These are phyloP conservation scores for Eulithis testata DNA, from an alignment of 2,888 invertebrate species.

Conservation along the genomic window DNA sequence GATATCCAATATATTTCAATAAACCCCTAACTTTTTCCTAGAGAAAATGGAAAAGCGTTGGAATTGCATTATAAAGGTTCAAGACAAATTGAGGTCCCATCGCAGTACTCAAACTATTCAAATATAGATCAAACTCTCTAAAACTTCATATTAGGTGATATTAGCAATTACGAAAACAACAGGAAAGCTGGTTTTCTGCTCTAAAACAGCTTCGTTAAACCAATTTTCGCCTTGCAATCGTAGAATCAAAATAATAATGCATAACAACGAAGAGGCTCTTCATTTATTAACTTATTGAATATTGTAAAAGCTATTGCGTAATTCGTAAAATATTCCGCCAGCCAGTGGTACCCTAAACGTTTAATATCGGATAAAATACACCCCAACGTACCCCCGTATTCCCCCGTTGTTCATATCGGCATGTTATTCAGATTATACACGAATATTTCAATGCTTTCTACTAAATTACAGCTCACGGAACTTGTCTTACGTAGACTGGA, in stretches of 20 bases:
- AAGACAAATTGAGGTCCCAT: slow-evolving; percentile 68
- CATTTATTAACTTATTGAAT: slow-evolving; percentile 74
- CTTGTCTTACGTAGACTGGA: slow-evolving; percentile 65
- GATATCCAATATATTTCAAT: slow-evolving; percentile 84
- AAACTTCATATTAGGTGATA: too few species aligned
- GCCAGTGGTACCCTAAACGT: slow-evolving; percentile 75
- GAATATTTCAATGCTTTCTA: slow-evolving; percentile 85
- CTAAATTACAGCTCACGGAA: slow-evolving; percentile 83
- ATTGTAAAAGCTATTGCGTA: slow-evolving; percentile 74
- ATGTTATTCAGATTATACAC: slow-evolving; percentile 85
- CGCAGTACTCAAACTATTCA: slow-evolving; percentile 50
- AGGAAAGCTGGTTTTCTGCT: slow-evolving; percentile 2
- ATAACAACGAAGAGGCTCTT: slow-evolving; percentile 41
- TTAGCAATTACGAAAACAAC: not conserved
- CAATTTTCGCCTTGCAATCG: slow-evolving; percentile 18
- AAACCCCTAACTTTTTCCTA: slow-evolving; percentile 73
- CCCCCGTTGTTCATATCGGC: slow-evolving; percentile 84
- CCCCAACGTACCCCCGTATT: slow-evolving; percentile 75
- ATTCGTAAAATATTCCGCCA: slow-evolving; percentile 79
- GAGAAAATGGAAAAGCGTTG: slow-evolving; percentile 75
- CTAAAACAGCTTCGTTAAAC: slow-evolving; percentile 7
- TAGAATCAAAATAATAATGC: slow-evolving; percentile 26
- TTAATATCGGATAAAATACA: slow-evolving; percentile 84
- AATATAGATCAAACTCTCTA: too few species aligned
- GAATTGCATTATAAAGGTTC: slow-evolving; percentile 81